These are phyloP conservation scores for Brenthis daphne DNA, from an alignment of 2,888 invertebrate species.

Conservation along the genomic window DNA sequence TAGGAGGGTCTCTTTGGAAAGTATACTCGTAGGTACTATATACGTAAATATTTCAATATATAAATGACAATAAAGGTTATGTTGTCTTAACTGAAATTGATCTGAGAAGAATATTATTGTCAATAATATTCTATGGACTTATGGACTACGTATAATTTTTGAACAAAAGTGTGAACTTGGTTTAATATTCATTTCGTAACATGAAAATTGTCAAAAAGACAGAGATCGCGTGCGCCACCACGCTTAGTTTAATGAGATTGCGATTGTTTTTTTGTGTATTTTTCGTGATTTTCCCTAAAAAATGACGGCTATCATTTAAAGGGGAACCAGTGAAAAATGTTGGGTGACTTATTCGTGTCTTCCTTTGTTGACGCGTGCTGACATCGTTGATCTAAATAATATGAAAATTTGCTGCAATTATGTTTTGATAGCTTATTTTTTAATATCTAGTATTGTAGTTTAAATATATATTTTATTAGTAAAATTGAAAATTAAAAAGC, in stretches of 20 bases:
- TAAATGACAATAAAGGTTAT: too few relatives aligned
- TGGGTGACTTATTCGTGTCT: conserved; percentile 46
- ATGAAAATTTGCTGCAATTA: conserved; percentile 27
- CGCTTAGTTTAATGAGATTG: conserved; percentile 52
- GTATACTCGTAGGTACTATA: too few relatives aligned
- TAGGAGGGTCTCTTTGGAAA: too few relatives aligned
- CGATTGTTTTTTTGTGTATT: conserved; percentile 47
- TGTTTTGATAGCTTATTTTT: neutral
- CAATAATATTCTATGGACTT: too few relatives aligned
- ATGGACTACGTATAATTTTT: too few relatives aligned
- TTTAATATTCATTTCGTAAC: conserved; percentile 30
- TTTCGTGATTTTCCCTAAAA: conserved; percentile 45
- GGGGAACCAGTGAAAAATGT: conserved; percentile 59
- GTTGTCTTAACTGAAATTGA: too few relatives aligned
- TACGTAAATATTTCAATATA: too few relatives aligned
- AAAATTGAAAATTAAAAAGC: too few relatives aligned
- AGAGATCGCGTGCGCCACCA: conserved; percentile 48
- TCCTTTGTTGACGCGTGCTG: conserved; percentile 56
- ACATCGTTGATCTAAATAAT: conserved; percentile 50
- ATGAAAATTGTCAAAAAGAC: conserved; percentile 48
- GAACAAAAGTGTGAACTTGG: conserved; percentile 19
- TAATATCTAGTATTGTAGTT: neutral
- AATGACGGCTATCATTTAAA: conserved; percentile 65
- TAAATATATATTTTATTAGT: too few relatives aligned
- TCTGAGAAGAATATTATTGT: too few relatives aligned